Base-by-base conservation (phyloP, 2,797 vertebrate genomes). In the Eptatretus atami region DNA sequence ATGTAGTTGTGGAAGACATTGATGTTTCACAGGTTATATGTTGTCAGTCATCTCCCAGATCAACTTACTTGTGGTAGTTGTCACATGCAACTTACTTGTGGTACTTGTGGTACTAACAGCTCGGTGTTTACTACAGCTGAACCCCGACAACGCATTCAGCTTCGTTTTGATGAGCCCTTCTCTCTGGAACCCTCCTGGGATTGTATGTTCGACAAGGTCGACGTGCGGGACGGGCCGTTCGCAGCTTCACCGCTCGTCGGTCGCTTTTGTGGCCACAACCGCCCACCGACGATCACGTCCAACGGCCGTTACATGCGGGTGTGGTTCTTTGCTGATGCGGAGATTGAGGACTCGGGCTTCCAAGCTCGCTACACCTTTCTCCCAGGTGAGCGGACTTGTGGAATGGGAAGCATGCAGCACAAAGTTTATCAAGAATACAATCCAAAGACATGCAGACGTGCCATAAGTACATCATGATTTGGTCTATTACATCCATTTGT, bases 131-230 rank as follows among this genome's bases (percentile, higher is more conserved):
- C 70, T 75, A 57, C 71, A 98, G 92, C 92, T 68, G 81, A 85
- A 63, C 87, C 90, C 63, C 83, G 87, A 76, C 90, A 95, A 78
- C 93, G 92, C 70, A 96, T 95, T 68, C 86, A 96, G 75, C 81
- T 98, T 64, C 82, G 84, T 71, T 98, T 98, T 73, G 85, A 92
- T 75, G 86, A 92, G 76, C 88, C 82, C 69, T 98, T 95, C 73
- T 94, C 90, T 64, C 82, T 98, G 68, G 92, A 98, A 71, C 83
- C 90, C 66, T 98, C 92, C 68, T 98, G 92, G 92, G 87, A 98
- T 76, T 98, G 92, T 80, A 98, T 96, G 82, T 98, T 98, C 82
- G 92, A 98, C 74, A 86, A 98, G 67, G 92, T 98, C 66, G 90
- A 96, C 77, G 86, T 98, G 65, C 79, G 92, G 69, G 90, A 98